Evolutionary conservation across 2,113 vertebrate species (phyloP).

Genomic region (Myotis davidii): DNA sequence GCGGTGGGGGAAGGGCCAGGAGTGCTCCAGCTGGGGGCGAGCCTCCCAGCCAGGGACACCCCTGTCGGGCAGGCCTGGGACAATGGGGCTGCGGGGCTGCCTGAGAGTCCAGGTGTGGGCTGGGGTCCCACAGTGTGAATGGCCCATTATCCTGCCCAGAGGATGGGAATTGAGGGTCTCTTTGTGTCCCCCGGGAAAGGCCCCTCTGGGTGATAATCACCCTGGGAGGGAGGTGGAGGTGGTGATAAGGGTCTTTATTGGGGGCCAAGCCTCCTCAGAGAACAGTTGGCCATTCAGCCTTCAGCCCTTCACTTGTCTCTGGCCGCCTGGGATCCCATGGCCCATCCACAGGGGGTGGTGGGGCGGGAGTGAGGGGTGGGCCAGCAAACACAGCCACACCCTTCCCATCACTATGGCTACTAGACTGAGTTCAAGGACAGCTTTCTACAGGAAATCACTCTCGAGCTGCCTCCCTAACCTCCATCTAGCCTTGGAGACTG

Average conservation of each 20-base stretch:
- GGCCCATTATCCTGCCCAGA: conserved; percentile 63
- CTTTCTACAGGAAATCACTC: neutral
- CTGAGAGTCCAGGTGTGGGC: conserved; percentile 78
- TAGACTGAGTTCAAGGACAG: neutral
- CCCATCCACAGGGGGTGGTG: neutral
- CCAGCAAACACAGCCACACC: neutral
- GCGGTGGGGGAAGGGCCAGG: conserved; percentile 75
- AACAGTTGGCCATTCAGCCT: conserved; percentile 63
- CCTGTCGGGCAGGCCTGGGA: neutral
- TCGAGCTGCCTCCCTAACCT: neutral
- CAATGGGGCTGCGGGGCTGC: conserved; percentile 60
- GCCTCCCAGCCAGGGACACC: conserved; percentile 34
- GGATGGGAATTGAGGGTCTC: conserved; percentile 61
- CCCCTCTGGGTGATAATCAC: conserved; percentile 66
- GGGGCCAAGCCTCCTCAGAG: conserved; percentile 36
- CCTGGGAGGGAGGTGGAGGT: conserved; percentile 67
- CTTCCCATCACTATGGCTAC: neutral
- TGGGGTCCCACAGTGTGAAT: conserved; percentile 68
- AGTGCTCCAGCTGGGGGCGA: conserved; percentile 58
- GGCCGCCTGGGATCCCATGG: neutral
- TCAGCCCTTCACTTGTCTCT: neutral
- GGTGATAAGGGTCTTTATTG: conserved; percentile 38
- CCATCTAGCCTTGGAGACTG: neutral
- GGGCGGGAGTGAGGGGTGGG: neutral
- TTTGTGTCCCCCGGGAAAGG: conserved; percentile 61